Evolutionary conservation across 2,113 vertebrate genomes (phyloP).

Genomic region (Toxotes jaculatrix): DNA sequence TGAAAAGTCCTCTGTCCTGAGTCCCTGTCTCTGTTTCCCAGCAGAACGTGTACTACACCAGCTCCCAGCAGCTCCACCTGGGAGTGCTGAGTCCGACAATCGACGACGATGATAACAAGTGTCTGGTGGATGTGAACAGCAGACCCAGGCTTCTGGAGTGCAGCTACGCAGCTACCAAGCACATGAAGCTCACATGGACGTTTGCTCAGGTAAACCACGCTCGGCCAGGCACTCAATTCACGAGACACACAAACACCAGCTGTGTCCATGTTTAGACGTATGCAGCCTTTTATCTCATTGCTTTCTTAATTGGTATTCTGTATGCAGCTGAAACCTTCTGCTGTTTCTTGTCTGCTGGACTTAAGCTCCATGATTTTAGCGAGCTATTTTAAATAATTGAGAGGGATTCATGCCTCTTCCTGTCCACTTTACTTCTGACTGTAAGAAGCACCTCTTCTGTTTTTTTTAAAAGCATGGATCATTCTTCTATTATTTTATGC

Average conservation of each 20-base stretch:
- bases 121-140: conserved; percentile 97
- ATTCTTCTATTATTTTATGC: conserved; percentile 19
- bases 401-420: neutral
- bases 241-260: neutral
- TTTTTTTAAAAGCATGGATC: conserved; percentile 16
- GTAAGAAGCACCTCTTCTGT: neutral
- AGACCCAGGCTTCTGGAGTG: conserved; percentile 94
- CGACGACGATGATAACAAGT: conserved; percentile 96
- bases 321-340: neutral
- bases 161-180: conserved; percentile 94
- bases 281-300: conserved; percentile 10
- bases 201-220: conserved; percentile 89
- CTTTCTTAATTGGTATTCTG: conserved; percentile 19
- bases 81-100: conserved; percentile 93
- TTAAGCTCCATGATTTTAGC: neutral
- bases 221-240: neutral
- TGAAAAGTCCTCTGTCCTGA: neutral
- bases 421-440: conserved; percentile 11
- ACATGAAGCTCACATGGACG: conserved; percentile 97
- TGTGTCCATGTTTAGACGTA: neutral
- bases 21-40: conserved; percentile 19
- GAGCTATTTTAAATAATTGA: neutral
- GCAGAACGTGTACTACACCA: conserved; percentile 96
- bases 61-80: conserved; percentile 92
- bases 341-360: conserved; percentile 6